These are phyloP conservation scores for Luscinia luscinia DNA, from an alignment of 2,797 vertebrate species.

Conservation along the genomic window DNA sequence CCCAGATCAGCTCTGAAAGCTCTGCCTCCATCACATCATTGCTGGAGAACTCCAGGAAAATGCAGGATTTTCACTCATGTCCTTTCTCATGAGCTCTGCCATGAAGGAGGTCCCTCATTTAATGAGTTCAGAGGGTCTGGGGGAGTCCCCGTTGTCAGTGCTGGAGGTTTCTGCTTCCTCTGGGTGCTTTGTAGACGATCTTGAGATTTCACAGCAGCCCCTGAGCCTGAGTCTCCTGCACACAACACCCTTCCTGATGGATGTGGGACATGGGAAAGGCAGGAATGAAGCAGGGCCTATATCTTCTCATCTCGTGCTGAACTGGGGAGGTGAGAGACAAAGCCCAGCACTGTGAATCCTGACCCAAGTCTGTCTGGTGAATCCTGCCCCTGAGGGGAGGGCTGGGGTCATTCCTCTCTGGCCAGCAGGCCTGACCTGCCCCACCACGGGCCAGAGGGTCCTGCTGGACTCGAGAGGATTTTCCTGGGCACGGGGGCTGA, in stretches of 20 bases:
- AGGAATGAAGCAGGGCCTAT: background rate
- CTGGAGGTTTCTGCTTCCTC: background rate
- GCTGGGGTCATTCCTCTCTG: fast-evolving
- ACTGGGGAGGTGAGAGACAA: background rate
- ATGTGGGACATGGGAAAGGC: fast-evolving
- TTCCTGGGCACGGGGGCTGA: background rate
- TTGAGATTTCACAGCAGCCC: background rate
- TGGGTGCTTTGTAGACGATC: background rate
- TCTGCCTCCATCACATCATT: background rate
- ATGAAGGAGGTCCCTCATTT: no score
- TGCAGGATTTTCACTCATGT: background rate
- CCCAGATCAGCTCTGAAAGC: background rate
- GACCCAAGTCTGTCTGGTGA: background rate
- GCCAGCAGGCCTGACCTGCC: background rate
- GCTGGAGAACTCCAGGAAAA: background rate
- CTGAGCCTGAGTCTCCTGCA: background rate
- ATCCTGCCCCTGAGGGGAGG: background rate
- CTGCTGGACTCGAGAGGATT: fast-evolving
- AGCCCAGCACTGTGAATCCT: background rate
- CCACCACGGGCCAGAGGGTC: fast-evolving
- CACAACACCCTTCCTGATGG: background rate
- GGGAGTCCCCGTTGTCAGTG: fast-evolving
- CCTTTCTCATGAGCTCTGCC: background rate
- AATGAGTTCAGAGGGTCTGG: background rate
- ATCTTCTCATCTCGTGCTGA: background rate